Evolutionary conservation across 2,113 vertebrate genomes (phyloP).

Genomic region (Tricholaema leucomelas): DNA sequence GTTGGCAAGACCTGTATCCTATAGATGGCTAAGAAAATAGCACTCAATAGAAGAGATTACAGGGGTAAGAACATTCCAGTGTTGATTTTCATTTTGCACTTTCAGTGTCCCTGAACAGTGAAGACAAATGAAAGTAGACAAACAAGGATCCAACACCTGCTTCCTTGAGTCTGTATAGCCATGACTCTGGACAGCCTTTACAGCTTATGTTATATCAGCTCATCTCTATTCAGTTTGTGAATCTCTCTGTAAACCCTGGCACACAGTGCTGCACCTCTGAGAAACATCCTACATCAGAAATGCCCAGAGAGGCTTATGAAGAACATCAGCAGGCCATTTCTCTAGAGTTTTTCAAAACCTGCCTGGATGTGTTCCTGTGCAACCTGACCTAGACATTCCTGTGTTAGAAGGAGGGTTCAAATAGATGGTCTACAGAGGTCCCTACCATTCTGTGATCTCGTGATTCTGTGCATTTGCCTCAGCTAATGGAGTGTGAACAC

Average conservation of each 20-base stretch:
- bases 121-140: not conserved
- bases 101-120: not conserved
- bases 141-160: not conserved
- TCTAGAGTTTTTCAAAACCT: not conserved
- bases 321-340: not conserved
- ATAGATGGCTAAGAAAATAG: not conserved
- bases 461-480: not conserved
- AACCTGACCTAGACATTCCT: too few relatives aligned
- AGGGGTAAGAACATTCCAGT: not conserved
- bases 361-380: too few relatives aligned
- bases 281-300: not conserved
- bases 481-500: not conserved
- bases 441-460: too few relatives aligned
- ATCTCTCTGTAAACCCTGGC: not conserved
- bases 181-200: not conserved
- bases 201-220: not conserved
- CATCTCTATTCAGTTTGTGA: not conserved
- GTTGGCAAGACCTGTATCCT: accelerated
- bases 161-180: not conserved
- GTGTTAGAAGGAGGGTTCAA: too few relatives aligned
- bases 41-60: not conserved
- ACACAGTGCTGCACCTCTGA: not conserved
- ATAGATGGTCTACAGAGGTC: too few relatives aligned
- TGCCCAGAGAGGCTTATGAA: not conserved
- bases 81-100: not conserved